These are phyloP conservation scores for Seriola quinqueradiata DNA, from an alignment of 2,113 vertebrate species.

Conservation along the genomic window DNA sequence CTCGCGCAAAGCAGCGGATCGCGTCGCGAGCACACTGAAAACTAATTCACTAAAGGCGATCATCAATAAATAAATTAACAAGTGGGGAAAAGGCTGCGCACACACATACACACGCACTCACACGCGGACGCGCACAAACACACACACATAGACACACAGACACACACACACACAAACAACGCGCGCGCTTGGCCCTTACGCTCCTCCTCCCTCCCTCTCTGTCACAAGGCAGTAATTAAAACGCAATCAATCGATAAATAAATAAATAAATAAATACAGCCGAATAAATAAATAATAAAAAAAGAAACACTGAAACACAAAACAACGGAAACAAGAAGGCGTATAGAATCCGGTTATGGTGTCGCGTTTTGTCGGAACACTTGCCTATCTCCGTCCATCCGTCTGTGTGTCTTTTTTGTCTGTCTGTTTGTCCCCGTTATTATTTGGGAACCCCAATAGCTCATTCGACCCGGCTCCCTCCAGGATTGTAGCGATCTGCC, in stretches of 20 bases:
- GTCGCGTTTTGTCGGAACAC: constrained; percentile 81
- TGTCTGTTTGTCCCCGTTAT: constrained; percentile 79
- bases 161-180: constrained; percentile 32
- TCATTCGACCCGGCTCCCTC: constrained; percentile 86
- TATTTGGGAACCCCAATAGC: constrained; percentile 86
- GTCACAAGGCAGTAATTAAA: constrained; percentile 88
- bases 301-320: constrained; percentile 32
- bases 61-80: constrained; percentile 64
- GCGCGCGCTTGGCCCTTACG: constrained; percentile 77
- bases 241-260: constrained; percentile 88
- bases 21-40: constrained; percentile 66
- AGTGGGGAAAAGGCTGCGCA: constrained; percentile 29
- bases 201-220: constrained; percentile 82
- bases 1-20: constrained; percentile 68
- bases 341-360: constrained; percentile 65
- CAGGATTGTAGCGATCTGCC: constrained; percentile 86
- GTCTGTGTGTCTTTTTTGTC: constrained; percentile 84
- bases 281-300: constrained; percentile 64
- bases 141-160: background rate
- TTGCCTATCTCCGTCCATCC: constrained; percentile 88
- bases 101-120: background rate
- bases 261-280: constrained; percentile 58
- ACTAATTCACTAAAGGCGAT: constrained; percentile 59
- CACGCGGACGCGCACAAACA: constrained; percentile 16
- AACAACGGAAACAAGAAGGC: constrained; percentile 31